Evolutionary conservation across 2,113 vertebrate genomes (phyloP), one percentile per base, ranked within the genome.

Genomic region (Cricetomys ansorgei): DNA sequence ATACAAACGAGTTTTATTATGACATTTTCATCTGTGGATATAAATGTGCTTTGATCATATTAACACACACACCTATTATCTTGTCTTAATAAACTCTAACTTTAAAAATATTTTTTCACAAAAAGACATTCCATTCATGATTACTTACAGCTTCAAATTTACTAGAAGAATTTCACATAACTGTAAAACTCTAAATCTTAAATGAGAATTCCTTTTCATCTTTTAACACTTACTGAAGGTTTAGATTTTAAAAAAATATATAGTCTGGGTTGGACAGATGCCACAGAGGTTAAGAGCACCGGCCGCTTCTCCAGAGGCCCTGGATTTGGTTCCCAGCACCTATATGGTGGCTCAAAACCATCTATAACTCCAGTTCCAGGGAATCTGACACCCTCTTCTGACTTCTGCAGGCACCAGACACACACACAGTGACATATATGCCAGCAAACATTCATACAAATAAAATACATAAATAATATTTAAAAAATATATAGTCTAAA

Each of bases 211-310:
- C 13, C 57, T 62, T 94, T 91, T 89, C 57, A 89, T 69, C 57
- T 89, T 96, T 91, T 34, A 84, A 88, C 3, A 89, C 48, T 3
- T 92, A 34, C 65, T 93, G 23, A 95, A 92, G 3, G n/a, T 88
- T 73, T 83, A 23, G 11, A 15, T 45, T 72, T 72, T 64, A 16
- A 21, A 64, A 34, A 80, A 59, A n/a, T 27, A 7, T 81, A 81
- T 27, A 81, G n/a, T 43, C 13, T 62, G n/a, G 25, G 55, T 27
- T 59, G n/a, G 37, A 81, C 9, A 81, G 55, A 83, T 40, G 55
- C 23, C 11, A 43, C 79, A 57, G 53, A 40, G 37, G 55, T 81
- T 59, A 59, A 83, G 17, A 59, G 11, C 79, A 81, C 55, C 40
- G n/a, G 55, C 34, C 59, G 37, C 21, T 83, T 13, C 62, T 29